Conservation (phyloP, 2,888 invertebrate species). For the Leptinotarsa haldemani region DNA sequence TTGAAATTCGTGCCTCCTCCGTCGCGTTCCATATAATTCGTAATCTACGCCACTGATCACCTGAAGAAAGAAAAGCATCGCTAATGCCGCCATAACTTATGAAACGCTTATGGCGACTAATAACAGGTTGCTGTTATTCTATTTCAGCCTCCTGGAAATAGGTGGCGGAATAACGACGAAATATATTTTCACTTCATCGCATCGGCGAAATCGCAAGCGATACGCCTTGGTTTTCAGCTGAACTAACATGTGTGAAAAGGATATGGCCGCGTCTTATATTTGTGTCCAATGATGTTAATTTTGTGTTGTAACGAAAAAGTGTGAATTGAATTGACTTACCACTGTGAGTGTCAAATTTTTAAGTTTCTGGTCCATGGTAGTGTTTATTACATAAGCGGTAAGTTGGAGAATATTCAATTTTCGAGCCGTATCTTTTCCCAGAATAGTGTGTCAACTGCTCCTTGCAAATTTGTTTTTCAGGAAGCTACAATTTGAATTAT, state of each 20-base stretch:
- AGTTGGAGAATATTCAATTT: constrained; percentile 31
- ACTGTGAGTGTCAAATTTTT: constrained; percentile 41
- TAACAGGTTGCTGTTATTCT: neutral
- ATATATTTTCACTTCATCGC: neutral
- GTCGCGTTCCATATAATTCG: too few relatives aligned
- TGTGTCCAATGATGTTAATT: constrained; percentile 34
- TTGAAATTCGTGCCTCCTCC: too few relatives aligned
- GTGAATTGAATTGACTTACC: constrained; percentile 36
- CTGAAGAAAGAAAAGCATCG: too few relatives aligned
- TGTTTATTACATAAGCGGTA: constrained; percentile 44
- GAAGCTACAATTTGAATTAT: constrained; percentile 1
- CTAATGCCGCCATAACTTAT: too few relatives aligned
- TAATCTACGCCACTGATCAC: too few relatives aligned
- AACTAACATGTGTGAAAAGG: constrained; percentile 39
- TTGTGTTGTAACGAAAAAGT: constrained; percentile 42
- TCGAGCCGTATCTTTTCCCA: constrained; percentile 32
- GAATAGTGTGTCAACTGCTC: constrained; percentile 30
- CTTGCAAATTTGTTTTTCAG: constrained; percentile 26
- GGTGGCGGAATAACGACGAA: neutral
- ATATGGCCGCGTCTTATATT: constrained; percentile 45
- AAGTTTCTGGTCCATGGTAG: constrained; percentile 46
- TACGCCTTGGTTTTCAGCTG: constrained; percentile 28
- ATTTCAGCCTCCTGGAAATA: neutral
- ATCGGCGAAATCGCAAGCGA: constrained; percentile 11
- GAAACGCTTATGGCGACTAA: neutral